These are phyloP conservation scores for Spatulosminthurus flaviceps DNA, from an alignment of 2,888 invertebrate genomes.

Conservation along the genomic window DNA sequence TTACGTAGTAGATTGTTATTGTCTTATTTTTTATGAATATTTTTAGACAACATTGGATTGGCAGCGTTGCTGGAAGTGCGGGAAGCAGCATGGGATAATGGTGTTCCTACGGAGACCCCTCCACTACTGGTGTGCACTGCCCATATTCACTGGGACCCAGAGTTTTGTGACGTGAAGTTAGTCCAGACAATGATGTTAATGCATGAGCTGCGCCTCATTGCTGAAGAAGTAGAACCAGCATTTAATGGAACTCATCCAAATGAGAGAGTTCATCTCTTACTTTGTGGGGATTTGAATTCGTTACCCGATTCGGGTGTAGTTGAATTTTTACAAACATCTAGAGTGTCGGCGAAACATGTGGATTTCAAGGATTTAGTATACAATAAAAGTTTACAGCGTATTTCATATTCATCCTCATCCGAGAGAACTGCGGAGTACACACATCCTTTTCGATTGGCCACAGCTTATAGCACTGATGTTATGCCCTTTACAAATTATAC, in stretches of 20 bases:
- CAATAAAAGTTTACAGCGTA: constrained; percentile 85
- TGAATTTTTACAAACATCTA: constrained; percentile 91
- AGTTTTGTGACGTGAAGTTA: constrained; percentile 98
- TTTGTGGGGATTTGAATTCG: constrained; percentile 99
- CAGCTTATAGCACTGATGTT: constrained; percentile 88
- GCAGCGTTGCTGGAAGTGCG: constrained; percentile 95
- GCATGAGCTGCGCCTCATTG: constrained; percentile 87
- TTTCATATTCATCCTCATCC: constrained; percentile 74
- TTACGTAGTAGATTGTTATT: too few relatives aligned
- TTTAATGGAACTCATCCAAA: constrained; percentile 68
- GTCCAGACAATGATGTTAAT: constrained; percentile 99
- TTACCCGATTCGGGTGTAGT: constrained; percentile 97
- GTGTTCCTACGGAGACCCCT: constrained; percentile 71
- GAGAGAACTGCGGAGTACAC: constrained; percentile 88
- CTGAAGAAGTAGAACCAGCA: constrained; percentile 78
- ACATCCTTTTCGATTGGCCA: constrained; percentile 94
- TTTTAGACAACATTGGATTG: constrained; percentile 90
- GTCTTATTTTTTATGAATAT: neutral
- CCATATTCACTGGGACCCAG: constrained; percentile 99
- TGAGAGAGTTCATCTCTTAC: constrained; percentile 85
- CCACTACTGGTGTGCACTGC: constrained; percentile 96
- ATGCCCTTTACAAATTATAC: constrained; percentile 74
- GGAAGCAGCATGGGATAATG: constrained; percentile 91
- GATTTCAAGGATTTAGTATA: constrained; percentile 97
- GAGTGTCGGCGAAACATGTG: constrained; percentile 88